phyloP scores from a whole-genome alignment of 30 jellyfish, hydroid and myxozoan genomes.

The Catostylus mosaicus region DNA sequence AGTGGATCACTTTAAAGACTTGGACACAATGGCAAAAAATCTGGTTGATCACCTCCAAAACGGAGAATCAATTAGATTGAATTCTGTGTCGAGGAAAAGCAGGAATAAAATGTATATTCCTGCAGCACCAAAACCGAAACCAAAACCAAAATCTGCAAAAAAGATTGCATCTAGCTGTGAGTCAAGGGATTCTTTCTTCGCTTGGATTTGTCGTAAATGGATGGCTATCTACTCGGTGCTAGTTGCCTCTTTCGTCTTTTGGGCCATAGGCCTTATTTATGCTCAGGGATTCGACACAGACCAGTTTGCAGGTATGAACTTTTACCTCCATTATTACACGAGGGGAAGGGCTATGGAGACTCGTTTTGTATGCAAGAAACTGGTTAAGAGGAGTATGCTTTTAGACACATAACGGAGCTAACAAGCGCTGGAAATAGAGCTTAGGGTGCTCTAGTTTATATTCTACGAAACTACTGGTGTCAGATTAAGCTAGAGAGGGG shows the following conservation, averaged over 20 bases:
- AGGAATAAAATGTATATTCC: neutral
- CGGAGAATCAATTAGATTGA: conserved; percentile 14
- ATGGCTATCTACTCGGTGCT: conserved; percentile 1
- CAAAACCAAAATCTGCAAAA: neutral
- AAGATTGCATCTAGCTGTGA: neutral
- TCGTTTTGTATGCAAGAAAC: too few species aligned
- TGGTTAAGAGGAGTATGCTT: too few species aligned
- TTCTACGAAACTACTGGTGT: too few species aligned
- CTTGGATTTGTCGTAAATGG: conserved; percentile 18
- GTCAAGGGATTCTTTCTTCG: neutral
- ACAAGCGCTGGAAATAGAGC: too few species aligned
- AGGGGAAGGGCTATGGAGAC: too few species aligned
- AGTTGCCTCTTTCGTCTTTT: conserved; percentile 39
- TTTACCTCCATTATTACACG: too few species aligned
- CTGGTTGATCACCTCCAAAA: conserved; percentile 15
- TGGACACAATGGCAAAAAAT: conserved; percentile 12
- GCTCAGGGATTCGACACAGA: neutral
- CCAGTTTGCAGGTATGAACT: neutral
- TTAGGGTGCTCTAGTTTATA: too few species aligned
- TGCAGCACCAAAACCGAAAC: neutral
- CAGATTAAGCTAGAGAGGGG: too few species aligned
- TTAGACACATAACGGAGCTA: too few species aligned
- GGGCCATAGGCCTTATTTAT: conserved; percentile 15
- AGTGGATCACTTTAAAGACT: conserved; percentile 30
- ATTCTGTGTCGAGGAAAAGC: conserved; percentile 12